A percentile compares a stretch with the other conserved stretches of the same genome.
These are phyloP conservation scores for Ametastegia equiseti DNA, from an alignment of 2,888 invertebrate genomes.

Conservation along the genomic window DNA sequence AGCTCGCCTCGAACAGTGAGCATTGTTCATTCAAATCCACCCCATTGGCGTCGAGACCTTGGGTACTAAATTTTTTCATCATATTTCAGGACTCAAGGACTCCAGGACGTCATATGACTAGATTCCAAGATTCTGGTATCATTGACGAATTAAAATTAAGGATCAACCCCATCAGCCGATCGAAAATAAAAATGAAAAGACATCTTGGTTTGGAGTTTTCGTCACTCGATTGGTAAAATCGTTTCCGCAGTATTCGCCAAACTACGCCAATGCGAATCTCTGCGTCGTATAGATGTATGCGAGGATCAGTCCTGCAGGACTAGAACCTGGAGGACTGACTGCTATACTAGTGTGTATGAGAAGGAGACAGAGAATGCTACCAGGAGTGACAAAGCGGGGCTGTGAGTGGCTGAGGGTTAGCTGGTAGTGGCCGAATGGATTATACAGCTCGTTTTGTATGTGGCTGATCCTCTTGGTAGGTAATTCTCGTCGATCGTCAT, in stretches of 20 bases:
- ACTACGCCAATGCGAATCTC: slow-evolving; percentile 16
- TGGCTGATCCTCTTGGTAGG: slow-evolving; percentile 1
- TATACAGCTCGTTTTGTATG: slow-evolving; percentile 22
- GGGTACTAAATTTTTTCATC: not conserved
- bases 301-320: not conserved
- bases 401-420: slow-evolving; percentile 48
- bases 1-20: slow-evolving; percentile 41
- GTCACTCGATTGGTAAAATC: not conserved
- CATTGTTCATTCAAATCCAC: slow-evolving; percentile 47
- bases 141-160: too few relatives aligned
- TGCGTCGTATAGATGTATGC: not conserved
- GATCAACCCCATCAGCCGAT: too few relatives aligned
- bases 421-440: slow-evolving; percentile 37
- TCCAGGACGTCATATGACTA: not conserved
- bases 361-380: not conserved
- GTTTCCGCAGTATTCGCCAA: not conserved
- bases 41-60: slow-evolving; percentile 28
- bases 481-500: slow-evolving; percentile 30
- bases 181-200: not conserved
- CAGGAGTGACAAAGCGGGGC: slow-evolving; percentile 31
- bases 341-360: too few relatives aligned
- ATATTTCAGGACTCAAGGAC: not conserved
- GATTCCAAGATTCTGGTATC: not conserved
- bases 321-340: not conserved
- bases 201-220: not conserved